Evolutionary conservation across 2,797 vertebrate genomes (phyloP), one percentile per base, ranked within the genome.

Genomic region (Acridotheres tristis): DNA sequence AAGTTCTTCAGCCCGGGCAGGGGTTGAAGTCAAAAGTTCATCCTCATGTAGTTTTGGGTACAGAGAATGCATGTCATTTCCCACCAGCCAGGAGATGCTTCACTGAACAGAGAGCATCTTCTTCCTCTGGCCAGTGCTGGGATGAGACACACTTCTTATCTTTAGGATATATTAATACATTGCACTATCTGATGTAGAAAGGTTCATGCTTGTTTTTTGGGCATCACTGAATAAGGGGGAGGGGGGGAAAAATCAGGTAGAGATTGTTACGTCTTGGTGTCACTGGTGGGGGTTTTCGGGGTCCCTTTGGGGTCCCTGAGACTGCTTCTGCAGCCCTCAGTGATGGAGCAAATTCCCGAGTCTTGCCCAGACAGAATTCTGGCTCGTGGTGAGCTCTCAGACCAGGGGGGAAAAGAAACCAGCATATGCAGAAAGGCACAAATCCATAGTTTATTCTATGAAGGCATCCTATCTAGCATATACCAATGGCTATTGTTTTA

Each of bases 11-110:
- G 76, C 66, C 29, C 54, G 73, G 85, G 53, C 73, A 91, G 89
- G 61, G 32, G 76, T 79, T 90, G 83, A 92, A 96, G 94, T 94
- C 91, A 95, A 91, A 95, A 96, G 94, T 95, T 96, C 89, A 93
- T 86, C 67, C 45, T 82, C 7, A 9, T 67, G 55, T 88, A 58
- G 71, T 78, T 91, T 75, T 81, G 82, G 55, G 48, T 45, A 42
- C 29, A 72, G 75, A 85, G 75, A 88, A 38, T 62, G 57, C 11
- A 16, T 58, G 76, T 81, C 9, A 10, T 54, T 91, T 91, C 71
- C 45, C 57, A 67, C 58, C 43, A 76, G 45, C 85, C 38, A 43
- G 45, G 82, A 86, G 76, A 71, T 92, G 85, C 87, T 65, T 65
- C 40, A 53, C 27, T 92, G 75, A 88, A 54, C 54, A 68, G 77